A percentile compares a stretch with the other conserved stretches of the same genome.
These are phyloP conservation scores for Stomatorhinus walkeri DNA, from an alignment of 2,797 vertebrate species.

Conservation along the genomic window DNA sequence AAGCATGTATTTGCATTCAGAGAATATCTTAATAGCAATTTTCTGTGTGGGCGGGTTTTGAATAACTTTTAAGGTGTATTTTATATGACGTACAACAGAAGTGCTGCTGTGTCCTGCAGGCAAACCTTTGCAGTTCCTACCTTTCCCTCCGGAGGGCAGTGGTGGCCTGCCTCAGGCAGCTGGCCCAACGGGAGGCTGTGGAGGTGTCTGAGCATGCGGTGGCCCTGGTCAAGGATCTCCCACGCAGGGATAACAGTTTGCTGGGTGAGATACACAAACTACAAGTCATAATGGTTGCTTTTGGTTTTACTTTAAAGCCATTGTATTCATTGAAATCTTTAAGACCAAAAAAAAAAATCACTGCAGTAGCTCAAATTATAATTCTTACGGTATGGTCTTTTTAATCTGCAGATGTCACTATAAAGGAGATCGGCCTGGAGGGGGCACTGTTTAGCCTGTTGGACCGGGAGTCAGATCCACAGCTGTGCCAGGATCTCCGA, in stretches of 20 bases:
- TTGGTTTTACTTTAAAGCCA: background rate
- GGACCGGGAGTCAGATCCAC: slow-evolving; percentile 75
- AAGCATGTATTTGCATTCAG: background rate
- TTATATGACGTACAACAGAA: background rate
- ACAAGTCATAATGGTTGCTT: background rate
- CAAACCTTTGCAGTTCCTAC: slow-evolving; percentile 79
- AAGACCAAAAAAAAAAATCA: background rate
- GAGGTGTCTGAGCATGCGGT: slow-evolving; percentile 79
- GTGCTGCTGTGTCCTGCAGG: slow-evolving; percentile 51
- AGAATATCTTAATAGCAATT: background rate
- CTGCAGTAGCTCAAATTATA: background rate
- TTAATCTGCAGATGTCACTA: slow-evolving; percentile 65
- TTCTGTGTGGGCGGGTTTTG: background rate
- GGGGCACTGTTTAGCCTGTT: slow-evolving; percentile 78
- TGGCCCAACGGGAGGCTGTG: slow-evolving; percentile 78
- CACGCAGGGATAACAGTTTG: slow-evolving; percentile 61
- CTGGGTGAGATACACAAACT: slow-evolving; percentile 55
- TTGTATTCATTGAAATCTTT: background rate
- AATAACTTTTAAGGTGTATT: background rate
- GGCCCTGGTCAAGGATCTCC: slow-evolving; percentile 68
- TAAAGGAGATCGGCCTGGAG: slow-evolving; percentile 84
- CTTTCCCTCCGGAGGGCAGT: slow-evolving; percentile 73
- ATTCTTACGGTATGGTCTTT: background rate
- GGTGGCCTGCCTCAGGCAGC: slow-evolving; percentile 78
- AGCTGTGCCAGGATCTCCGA: slow-evolving; percentile 72